phyloP scores from a whole-genome alignment of 2,113 vertebrate species.

The Phyllostomus hastatus region DNA sequence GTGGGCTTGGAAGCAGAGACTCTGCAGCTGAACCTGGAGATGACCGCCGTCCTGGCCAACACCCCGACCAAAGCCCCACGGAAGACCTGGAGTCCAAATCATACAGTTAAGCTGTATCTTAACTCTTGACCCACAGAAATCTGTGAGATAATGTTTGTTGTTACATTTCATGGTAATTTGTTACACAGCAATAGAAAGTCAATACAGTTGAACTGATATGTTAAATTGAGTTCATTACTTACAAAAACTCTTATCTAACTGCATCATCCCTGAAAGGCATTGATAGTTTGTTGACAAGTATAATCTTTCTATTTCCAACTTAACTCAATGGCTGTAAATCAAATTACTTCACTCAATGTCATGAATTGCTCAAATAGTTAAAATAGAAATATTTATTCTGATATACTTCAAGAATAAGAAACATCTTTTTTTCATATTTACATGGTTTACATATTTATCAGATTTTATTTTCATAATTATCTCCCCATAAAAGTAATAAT shows the following conservation, averaged over 20 bases:
- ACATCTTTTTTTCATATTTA: not conserved
- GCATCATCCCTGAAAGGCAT: not conserved
- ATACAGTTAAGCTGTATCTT: not conserved
- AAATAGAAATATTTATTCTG: not conserved
- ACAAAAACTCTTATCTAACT: not conserved
- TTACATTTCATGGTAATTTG: not conserved
- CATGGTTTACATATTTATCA: constrained; percentile 40
- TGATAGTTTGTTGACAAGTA: not conserved
- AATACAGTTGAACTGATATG: not conserved
- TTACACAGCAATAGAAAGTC: not conserved
- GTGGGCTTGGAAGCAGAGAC: not conserved
- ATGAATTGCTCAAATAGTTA: not conserved
- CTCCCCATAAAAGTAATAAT: constrained; percentile 65
- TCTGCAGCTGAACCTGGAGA: not conserved
- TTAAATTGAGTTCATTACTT: not conserved
- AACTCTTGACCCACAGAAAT: not conserved
- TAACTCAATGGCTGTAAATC: not conserved
- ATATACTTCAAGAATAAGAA: not conserved
- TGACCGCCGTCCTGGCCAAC: not conserved
- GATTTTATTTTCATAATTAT: constrained; percentile 79
- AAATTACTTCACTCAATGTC: not conserved
- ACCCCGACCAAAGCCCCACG: rapidly evolving
- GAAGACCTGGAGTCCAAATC: not conserved
- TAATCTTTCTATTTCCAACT: not conserved
- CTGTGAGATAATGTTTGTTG: not conserved